Percentiles rank a stretch among this genome's conserved stretches.
phyloP scores from a whole-genome alignment of 1,140 invertebrate genomes.

The Elysia chlorotica region DNA sequence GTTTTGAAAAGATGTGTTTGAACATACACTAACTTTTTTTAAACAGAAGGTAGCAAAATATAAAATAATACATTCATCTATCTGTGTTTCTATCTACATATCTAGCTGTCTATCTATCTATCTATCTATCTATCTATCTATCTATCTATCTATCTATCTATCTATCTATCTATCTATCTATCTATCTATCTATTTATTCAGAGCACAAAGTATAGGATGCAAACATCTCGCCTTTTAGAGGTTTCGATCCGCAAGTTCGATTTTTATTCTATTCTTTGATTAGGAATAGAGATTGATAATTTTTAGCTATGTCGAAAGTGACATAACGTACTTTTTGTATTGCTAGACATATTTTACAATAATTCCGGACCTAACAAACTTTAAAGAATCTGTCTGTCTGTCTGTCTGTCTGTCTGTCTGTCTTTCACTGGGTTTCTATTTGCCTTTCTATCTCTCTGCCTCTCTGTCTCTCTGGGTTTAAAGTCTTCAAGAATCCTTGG shows the following conservation, averaged over 20 bases:
- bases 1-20: not conserved
- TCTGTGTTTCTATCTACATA: not conserved
- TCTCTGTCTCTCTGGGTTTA: not conserved
- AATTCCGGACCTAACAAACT: too few species aligned
- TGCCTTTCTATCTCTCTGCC: not conserved
- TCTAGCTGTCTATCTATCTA: not conserved
- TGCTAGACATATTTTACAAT: too few species aligned
- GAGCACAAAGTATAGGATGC: too few species aligned
- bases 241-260: too few species aligned
- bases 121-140: not conserved
- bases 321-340: too few species aligned
- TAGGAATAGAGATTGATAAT: too few species aligned
- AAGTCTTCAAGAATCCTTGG: too few species aligned
- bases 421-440: not conserved
- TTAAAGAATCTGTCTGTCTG: not conserved
- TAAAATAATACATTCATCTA: not conserved
- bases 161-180: not conserved
- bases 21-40: not conserved
- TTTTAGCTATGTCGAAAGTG: too few species aligned
- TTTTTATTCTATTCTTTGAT: too few species aligned
- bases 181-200: not conserved
- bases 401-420: constrained; percentile 4
- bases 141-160: not conserved
- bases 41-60: not conserved
- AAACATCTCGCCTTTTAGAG: too few species aligned